phyloP scores from a whole-genome alignment of 2,113 vertebrate genomes.

The Boleophthalmus pectinirostris region DNA sequence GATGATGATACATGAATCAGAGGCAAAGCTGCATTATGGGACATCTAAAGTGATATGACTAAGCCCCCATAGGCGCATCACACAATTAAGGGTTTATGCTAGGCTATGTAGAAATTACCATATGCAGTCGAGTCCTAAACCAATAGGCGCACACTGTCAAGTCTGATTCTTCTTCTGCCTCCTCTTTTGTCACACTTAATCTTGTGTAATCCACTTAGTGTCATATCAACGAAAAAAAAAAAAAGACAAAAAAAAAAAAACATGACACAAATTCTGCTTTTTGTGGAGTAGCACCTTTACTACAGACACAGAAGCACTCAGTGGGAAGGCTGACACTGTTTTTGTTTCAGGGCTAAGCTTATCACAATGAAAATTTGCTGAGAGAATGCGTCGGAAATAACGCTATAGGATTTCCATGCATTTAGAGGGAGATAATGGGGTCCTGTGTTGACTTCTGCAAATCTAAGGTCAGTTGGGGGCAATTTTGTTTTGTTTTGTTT shows the following conservation, averaged over 20 bases:
- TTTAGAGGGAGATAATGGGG: conserved; percentile 42
- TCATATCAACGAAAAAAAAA: conserved; percentile 53
- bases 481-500: conserved; percentile 28
- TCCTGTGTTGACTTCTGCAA: conserved; percentile 39
- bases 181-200: conserved; percentile 73
- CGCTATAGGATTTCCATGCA: conserved; percentile 33
- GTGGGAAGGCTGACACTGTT: conserved; percentile 30
- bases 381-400: conserved; percentile 49
- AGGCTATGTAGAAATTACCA: conserved; percentile 58
- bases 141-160: conserved; percentile 47
- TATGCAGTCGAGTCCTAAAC: conserved; percentile 45
- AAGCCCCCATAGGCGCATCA: conserved; percentile 44
- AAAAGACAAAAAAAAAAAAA: conserved; percentile 42
- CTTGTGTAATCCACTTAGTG: conserved; percentile 78
- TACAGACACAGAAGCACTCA: conserved; percentile 32
- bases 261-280: conserved; percentile 61
- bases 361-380: conserved; percentile 49
- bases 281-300: conserved; percentile 50
- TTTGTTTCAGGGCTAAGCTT: conserved; percentile 56
- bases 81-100: conserved; percentile 68
- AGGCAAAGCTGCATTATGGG: conserved; percentile 40
- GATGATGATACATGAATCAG: conserved; percentile 40
- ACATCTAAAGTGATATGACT: conserved; percentile 58
- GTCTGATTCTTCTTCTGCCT: conserved; percentile 58
- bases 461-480: conserved; percentile 16